Percentiles rank a stretch among this genome's conserved stretches.
These are phyloP conservation scores for Zootoca vivipara DNA, from an alignment of 2,113 vertebrate species.

Conservation along the genomic window DNA sequence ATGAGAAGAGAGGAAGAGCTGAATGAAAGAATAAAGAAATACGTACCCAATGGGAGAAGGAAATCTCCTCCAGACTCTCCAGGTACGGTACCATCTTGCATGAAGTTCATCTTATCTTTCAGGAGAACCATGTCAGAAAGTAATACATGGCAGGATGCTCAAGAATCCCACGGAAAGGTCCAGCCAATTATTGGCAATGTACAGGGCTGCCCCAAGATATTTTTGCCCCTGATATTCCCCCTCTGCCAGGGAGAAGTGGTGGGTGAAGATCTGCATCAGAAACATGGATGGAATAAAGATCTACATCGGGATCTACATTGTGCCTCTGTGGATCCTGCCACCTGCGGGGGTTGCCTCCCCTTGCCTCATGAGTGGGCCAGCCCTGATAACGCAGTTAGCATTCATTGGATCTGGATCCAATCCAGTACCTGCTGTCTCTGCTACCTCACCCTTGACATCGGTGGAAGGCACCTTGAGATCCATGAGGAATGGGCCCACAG, in stretches of 20 bases:
- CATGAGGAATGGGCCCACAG: neutral
- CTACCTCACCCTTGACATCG: neutral
- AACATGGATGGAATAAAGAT: too few relatives aligned
- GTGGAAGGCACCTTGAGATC: accelerated
- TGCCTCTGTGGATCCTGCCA: too few relatives aligned
- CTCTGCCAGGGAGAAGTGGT: too few relatives aligned
- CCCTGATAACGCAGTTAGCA: neutral
- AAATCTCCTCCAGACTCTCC: neutral
- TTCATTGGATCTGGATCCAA: neutral
- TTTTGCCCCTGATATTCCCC: too few relatives aligned
- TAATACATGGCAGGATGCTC: neutral
- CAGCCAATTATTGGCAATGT: neutral
- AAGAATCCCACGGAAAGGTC: neutral
- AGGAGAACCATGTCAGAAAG: neutral
- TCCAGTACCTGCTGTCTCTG: neutral
- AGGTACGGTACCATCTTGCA: neutral
- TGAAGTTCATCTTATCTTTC: neutral
- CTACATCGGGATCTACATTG: too few relatives aligned
- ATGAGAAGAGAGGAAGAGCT: neutral
- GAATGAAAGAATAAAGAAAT: too few relatives aligned
- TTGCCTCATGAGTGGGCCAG: too few relatives aligned
- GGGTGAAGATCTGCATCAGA: too few relatives aligned
- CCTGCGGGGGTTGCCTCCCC: too few relatives aligned
- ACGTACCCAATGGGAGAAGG: too few relatives aligned
- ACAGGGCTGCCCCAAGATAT: too few relatives aligned